phyloP scores from a whole-genome alignment of 2,113 vertebrate genomes.

The Chrysemys picta region DNA sequence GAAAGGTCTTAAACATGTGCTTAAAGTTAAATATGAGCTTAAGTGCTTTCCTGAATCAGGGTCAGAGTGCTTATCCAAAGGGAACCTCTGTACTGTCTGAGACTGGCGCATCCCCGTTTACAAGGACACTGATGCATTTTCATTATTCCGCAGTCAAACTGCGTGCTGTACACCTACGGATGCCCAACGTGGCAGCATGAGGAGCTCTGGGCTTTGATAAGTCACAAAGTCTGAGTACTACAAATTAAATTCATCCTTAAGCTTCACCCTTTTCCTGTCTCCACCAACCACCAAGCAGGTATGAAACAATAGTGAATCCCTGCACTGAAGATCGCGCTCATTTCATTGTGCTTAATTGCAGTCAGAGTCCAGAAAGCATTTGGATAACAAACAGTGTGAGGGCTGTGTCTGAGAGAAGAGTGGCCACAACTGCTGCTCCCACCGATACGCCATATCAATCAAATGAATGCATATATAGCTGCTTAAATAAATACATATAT shows the following conservation, averaged over 20 bases:
- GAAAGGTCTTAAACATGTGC: too few species aligned
- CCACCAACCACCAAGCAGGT: neutral
- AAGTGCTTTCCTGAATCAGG: neutral
- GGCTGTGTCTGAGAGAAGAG: neutral
- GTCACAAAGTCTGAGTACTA: neutral
- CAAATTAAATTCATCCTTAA: neutral
- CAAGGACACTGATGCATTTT: too few species aligned
- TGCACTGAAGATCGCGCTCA: accelerated
- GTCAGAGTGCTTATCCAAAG: too few species aligned
- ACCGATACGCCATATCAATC: accelerated
- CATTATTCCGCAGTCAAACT: neutral
- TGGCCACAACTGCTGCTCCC: neutral
- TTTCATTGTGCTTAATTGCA: neutral
- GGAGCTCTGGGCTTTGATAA: neutral
- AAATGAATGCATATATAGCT: accelerated
- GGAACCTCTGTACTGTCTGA: neutral
- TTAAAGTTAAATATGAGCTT: neutral
- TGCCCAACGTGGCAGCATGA: neutral
- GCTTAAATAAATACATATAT: neutral
- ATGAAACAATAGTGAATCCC: neutral
- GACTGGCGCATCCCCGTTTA: too few species aligned
- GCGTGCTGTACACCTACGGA: neutral
- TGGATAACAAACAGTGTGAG: neutral
- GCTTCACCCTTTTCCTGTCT: neutral
- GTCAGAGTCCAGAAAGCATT: neutral